These are phyloP conservation scores for Boloria selene DNA, from an alignment of 2,888 invertebrate genomes.

Conservation along the genomic window DNA sequence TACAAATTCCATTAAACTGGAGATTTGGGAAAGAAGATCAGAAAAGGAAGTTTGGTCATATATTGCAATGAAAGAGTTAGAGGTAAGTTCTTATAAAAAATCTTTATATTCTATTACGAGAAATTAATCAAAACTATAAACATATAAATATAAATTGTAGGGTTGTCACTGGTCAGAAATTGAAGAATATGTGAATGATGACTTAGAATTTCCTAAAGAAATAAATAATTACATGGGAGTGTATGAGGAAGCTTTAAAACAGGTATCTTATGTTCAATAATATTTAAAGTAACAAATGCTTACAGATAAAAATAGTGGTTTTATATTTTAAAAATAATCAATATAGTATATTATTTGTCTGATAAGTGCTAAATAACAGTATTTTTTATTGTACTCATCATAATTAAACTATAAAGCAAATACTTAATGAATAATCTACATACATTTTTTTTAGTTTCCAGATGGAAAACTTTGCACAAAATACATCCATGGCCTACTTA, in stretches of 20 bases:
- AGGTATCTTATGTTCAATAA: constrained; percentile 47
- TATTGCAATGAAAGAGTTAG: constrained; percentile 69
- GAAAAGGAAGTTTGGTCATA: constrained; percentile 70
- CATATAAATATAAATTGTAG: constrained; percentile 49
- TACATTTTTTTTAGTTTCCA: constrained; percentile 56
- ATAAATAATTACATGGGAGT: constrained; percentile 64
- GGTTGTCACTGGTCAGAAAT: constrained; percentile 69
- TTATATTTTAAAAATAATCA: too few species aligned
- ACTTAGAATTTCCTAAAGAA: constrained; percentile 54
- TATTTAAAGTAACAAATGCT: too few species aligned
- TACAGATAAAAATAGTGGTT: too few species aligned
- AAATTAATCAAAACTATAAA: neutral
- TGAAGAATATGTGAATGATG: constrained; percentile 60
- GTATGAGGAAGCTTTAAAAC: constrained; percentile 67
- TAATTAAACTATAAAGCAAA: neutral
- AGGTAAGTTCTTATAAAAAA: constrained; percentile 51
- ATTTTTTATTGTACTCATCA: neutral
- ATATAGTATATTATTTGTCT: too few species aligned
- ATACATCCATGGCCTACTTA: constrained; percentile 67
- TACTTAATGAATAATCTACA: neutral
- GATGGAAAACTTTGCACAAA: constrained; percentile 66
- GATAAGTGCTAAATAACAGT: neutral
- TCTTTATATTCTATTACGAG: neutral
- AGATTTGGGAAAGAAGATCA: constrained; percentile 63
- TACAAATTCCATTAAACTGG: constrained; percentile 62